phyloP scores from a whole-genome alignment of 2,113 vertebrate genomes.

The Probosciger aterrimus region DNA sequence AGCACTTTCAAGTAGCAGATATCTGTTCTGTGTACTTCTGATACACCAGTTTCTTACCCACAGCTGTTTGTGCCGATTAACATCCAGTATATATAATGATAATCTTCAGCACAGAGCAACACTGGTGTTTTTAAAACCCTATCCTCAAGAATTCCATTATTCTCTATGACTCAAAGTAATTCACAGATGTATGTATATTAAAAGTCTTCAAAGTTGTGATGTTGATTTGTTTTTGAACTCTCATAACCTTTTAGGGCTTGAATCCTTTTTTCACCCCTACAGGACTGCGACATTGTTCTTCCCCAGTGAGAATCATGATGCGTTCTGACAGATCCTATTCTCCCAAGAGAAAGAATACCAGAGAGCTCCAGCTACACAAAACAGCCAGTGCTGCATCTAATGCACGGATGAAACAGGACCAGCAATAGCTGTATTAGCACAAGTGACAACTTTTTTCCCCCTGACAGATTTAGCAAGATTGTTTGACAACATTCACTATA shows the following conservation, averaged over 20 bases:
- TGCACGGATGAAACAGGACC: neutral
- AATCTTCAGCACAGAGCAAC: neutral
- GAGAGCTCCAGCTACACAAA: neutral
- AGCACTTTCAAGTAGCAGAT: neutral
- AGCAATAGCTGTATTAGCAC: neutral
- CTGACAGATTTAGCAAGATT: neutral
- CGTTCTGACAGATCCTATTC: conserved; percentile 28
- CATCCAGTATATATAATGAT: neutral
- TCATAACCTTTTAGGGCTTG: neutral
- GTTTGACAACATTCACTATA: neutral
- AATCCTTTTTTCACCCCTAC: neutral
- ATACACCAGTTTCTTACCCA: neutral
- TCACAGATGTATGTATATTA: neutral
- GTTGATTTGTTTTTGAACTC: neutral
- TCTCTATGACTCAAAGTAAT: neutral
- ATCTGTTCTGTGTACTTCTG: neutral
- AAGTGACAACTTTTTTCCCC: neutral
- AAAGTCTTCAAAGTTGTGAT: neutral
- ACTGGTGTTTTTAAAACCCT: neutral
- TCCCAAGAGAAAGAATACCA: neutral
- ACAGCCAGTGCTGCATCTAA: neutral
- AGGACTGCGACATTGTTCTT: neutral
- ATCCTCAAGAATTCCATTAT: neutral
- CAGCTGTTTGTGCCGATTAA: neutral
- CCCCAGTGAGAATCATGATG: neutral